Evolutionary conservation across 2,888 invertebrate species (phyloP).

Genomic region (Merodon equestris): DNA sequence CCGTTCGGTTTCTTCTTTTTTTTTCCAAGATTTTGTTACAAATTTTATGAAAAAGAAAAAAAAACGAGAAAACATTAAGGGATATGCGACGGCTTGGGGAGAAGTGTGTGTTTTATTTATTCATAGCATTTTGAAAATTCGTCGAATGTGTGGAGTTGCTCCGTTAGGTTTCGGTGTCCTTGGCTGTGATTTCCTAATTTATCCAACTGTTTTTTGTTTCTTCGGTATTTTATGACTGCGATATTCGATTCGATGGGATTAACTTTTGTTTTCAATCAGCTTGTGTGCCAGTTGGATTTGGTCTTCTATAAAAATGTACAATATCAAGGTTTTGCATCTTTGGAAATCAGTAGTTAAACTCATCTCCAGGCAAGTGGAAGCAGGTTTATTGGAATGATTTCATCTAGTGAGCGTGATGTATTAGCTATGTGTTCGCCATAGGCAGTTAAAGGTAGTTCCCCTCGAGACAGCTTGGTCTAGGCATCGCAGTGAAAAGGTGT

Average conservation of each 20-base stretch:
- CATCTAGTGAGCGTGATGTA: no score
- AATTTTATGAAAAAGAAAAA: constrained; percentile 42
- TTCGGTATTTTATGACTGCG: constrained; percentile 14
- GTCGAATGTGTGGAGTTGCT: constrained; percentile 1
- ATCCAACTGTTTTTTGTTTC: constrained; percentile 21
- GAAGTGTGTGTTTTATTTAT: constrained; percentile 19
- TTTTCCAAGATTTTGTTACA: constrained; percentile 64
- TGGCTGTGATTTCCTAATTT: constrained; percentile 32
- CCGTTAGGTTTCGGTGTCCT: constrained; percentile 4
- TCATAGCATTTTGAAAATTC: constrained; percentile 31
- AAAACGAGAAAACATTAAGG: constrained; percentile 23
- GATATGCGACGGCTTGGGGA: constrained; percentile 46
- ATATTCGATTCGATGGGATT: background rate
- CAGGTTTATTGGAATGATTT: background rate
- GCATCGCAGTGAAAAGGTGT: no score
- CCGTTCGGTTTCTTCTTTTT: constrained; percentile 52
- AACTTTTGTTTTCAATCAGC: no score
- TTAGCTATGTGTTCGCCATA: no score
- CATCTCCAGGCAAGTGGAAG: no score
- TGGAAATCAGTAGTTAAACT: no score
- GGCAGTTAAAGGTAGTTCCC: no score
- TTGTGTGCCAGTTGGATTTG: no score
- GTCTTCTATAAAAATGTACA: no score
- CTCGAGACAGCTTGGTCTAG: no score
- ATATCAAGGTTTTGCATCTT: no score